These are phyloP conservation scores for Balaenoptera acutorostrata DNA, from an alignment of 2,113 vertebrate genomes.

Conservation along the genomic window DNA sequence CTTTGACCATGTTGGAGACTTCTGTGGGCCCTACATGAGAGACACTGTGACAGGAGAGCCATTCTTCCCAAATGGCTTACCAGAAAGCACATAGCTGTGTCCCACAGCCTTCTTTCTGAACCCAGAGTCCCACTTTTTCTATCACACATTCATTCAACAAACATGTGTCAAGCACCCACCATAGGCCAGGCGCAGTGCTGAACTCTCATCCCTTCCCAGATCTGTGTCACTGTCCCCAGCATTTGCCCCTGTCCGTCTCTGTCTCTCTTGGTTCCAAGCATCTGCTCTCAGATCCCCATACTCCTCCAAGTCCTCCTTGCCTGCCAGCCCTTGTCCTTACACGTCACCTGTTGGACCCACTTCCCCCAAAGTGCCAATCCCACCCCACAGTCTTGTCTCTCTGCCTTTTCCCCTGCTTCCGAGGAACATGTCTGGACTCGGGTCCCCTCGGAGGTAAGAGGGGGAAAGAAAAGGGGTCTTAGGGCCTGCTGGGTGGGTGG, in stretches of 20 bases:
- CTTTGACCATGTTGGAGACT: background rate
- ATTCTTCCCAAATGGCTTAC: background rate
- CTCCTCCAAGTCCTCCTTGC: background rate
- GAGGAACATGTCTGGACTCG: conserved; percentile 81
- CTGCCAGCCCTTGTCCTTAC: background rate
- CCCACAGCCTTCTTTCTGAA: background rate
- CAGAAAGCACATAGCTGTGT: background rate
- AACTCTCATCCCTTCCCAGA: background rate
- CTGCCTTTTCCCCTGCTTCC: conserved; percentile 58
- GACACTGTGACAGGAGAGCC: background rate
- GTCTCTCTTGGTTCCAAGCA: background rate
- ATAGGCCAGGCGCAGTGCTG: background rate
- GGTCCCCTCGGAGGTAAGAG: conserved; percentile 87
- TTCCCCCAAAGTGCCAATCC: background rate
- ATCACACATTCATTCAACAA: background rate
- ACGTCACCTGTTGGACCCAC: background rate
- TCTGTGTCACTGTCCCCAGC: background rate
- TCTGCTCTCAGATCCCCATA: background rate
- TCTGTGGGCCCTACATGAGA: background rate
- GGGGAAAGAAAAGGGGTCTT: background rate
- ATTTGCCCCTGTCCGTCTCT: background rate
- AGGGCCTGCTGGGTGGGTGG: background rate
- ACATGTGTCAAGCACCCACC: background rate
- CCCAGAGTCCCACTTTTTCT: background rate
- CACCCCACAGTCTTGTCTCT: conserved; percentile 63